Base-by-base conservation (phyloP, 1,140 invertebrate genomes). In the Colletes gigas region DNA sequence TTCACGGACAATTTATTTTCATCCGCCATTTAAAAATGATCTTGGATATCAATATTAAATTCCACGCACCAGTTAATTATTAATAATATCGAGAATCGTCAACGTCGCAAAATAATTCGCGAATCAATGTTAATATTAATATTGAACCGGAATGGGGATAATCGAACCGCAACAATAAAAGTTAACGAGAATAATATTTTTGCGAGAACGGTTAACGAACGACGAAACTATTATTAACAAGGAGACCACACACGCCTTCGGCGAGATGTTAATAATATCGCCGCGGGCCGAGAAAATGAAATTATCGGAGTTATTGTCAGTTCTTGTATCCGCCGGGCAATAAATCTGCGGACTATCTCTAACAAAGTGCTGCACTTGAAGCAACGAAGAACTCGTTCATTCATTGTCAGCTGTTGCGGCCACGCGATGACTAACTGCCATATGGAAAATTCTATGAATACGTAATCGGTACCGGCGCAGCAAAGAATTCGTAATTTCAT, bases 371-470 rank as follows among this genome's bases (percentile, higher is more conserved):
- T 47, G 71, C 57, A 44, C 68, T 85, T 30, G 74, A 77, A 59
- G 62, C 67, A 68, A 84, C 15, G 39, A 84, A 83, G 59, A 83
- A 77, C 76, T 85, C 41, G 17, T 85, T 85, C 82, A 85, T 85
- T 85, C 68, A 84, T 77, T 72, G 54, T 76, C 71, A 70, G 30
- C 59, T 52, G 67, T 52, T 41, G 41, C 30, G 41, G 21, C 39
- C 19, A n/a, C n/a, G 63, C 55, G 19, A 75, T 54, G 41, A 75
- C 44, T 30, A 62, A 59, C 47, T 47, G 19, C 7, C 39, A 67
- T 30, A 62, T 85, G 72, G 72, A 85, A 85, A 84, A 84, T 85
- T 85, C 68, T 85, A 84, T 66, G 60, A 71, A 47, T 50, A 47
- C 79, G 63, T 52, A 55, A 75, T 68, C 17, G 52, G 44, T 59